Percentiles rank a stretch among this genome's conserved stretches.
These are phyloP conservation scores for Motacilla tschutschensis DNA, from an alignment of 2,113 vertebrate genomes.

Conservation along the genomic window DNA sequence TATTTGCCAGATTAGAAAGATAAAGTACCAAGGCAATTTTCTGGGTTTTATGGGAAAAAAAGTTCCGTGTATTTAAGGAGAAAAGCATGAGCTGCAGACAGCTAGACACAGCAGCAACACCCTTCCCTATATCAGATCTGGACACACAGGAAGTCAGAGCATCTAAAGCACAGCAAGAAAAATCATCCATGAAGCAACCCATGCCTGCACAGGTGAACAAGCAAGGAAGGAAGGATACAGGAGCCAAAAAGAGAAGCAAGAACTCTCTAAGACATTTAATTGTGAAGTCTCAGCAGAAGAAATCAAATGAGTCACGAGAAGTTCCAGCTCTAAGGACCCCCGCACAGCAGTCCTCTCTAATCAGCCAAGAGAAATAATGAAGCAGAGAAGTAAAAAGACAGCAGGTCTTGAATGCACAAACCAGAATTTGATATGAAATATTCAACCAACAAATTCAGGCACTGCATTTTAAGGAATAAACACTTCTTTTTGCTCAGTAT, in stretches of 20 bases:
- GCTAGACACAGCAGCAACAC: background rate
- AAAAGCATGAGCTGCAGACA: background rate
- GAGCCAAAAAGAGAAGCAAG: constrained; percentile 40
- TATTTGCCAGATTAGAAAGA: background rate
- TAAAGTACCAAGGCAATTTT: background rate
- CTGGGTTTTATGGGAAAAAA: background rate
- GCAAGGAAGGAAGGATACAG: constrained; percentile 9
- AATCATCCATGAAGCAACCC: constrained; percentile 10
- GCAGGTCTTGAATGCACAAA: background rate
- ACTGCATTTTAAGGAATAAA: constrained; percentile 20
- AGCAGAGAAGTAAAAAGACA: constrained; percentile 1
- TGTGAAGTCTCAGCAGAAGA: constrained; percentile 28
- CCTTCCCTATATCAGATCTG: background rate
- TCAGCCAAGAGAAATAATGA: constrained; percentile 34
- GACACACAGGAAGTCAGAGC: background rate
- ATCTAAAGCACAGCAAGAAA: background rate
- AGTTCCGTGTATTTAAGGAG: background rate
- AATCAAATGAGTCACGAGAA: constrained; percentile 60
- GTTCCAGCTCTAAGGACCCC: constrained; percentile 22
- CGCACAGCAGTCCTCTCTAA: background rate
- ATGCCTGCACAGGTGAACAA: background rate
- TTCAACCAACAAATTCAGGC: background rate
- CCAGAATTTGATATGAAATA: constrained; percentile 14
- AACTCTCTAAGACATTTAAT: constrained; percentile 42
- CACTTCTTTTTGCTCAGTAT: constrained; percentile 22